These are phyloP conservation scores for Trissoscelio sp. DNA, from an alignment of 2,888 invertebrate species.

Conservation along the genomic window DNA sequence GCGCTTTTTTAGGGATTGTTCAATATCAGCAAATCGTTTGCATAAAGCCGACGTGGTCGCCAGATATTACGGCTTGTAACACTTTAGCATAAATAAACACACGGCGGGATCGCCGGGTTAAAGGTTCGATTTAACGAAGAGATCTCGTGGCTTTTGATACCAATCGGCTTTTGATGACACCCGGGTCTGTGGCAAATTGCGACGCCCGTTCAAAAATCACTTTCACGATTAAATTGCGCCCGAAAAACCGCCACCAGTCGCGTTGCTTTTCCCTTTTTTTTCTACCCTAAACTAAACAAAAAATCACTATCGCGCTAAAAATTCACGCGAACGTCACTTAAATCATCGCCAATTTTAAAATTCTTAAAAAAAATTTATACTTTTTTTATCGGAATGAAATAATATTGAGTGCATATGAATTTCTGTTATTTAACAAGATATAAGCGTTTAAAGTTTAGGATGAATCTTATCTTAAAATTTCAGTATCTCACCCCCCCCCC, in stretches of 20 bases:
- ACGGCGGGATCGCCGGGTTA: constrained; percentile 34
- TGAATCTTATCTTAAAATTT: no score
- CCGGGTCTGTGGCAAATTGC: constrained; percentile 28
- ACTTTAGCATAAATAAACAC: constrained; percentile 80
- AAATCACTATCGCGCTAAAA: no score
- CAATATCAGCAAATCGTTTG: constrained; percentile 50
- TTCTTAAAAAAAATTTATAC: no score
- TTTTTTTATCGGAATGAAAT: no score
- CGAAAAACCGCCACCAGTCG: not conserved
- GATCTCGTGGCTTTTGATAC: constrained; percentile 57
- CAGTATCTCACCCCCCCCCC: no score
- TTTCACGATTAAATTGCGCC: constrained; percentile 29
- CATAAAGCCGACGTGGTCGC: constrained; percentile 51
- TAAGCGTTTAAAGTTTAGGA: no score
- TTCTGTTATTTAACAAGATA: no score
- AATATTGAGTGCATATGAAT: no score
- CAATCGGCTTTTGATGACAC: constrained; percentile 53
- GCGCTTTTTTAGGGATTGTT: constrained; percentile 24
- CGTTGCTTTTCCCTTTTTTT: no score
- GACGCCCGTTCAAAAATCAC: constrained; percentile 30
- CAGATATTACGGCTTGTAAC: constrained; percentile 78
- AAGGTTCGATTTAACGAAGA: constrained; percentile 48
- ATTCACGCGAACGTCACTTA: no score
- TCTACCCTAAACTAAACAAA: no score
- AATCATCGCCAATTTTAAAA: no score